A percentile compares a stretch with the other conserved stretches of the same genome.
These are phyloP conservation scores for Hippocampus comes DNA, from an alignment of 2,113 vertebrate genomes.

Conservation along the genomic window DNA sequence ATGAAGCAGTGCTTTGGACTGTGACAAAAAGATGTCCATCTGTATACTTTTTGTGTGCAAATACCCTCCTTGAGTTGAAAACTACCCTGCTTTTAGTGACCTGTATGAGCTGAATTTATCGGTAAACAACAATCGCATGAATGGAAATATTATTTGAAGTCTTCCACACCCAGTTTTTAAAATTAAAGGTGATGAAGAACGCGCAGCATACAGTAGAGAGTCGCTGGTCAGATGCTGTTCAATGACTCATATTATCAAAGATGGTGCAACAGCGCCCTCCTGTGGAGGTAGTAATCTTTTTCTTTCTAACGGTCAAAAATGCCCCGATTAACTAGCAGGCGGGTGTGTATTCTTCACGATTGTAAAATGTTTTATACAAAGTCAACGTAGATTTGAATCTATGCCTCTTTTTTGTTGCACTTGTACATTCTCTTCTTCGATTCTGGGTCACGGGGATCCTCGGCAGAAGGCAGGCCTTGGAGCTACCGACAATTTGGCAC, in stretches of 20 bases:
- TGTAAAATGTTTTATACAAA: too few species aligned
- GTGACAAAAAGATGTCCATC: conserved; percentile 44
- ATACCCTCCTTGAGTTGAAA: conserved; percentile 12
- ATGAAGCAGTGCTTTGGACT: conserved; percentile 34
- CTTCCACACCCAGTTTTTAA: not conserved
- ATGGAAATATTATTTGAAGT: not conserved
- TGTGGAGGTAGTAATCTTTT: conserved; percentile 38
- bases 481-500: too few species aligned
- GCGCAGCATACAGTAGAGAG: not conserved
- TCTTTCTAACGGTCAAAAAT: not conserved
- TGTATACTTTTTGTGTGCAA: conserved; percentile 21
- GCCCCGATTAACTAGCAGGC: too few species aligned
- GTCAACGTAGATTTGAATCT: too few species aligned
- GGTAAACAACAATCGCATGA: not conserved
- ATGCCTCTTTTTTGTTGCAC: too few species aligned
- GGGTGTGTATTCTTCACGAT: too few species aligned
- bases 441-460: too few species aligned
- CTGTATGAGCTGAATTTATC: not conserved
- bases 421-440: too few species aligned
- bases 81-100: conserved; percentile 3
- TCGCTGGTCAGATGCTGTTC: not conserved
- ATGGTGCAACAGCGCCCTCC: conserved; percentile 51
- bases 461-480: too few species aligned
- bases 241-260: not conserved
- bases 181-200: conserved; percentile 10